A percentile compares a stretch with the other conserved stretches of the same genome.
phyloP scores from a whole-genome alignment of 2,888 invertebrate species.

The Cheilosia scutellata region DNA sequence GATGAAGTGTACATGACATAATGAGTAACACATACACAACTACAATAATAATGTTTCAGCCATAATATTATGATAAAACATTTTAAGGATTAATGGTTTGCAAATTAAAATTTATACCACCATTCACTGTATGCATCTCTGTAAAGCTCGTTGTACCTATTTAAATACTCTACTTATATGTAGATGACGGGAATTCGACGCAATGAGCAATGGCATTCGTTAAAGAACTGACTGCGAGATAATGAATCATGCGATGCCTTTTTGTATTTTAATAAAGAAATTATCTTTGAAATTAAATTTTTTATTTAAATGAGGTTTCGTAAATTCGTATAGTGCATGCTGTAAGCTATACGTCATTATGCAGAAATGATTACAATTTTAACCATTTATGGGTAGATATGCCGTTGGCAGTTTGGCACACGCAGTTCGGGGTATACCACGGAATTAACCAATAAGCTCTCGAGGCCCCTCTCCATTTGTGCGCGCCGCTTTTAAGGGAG shows the following conservation, averaged over 20 bases:
- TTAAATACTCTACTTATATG: constrained; percentile 20
- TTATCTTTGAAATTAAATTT: constrained; percentile 69
- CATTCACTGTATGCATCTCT: neutral
- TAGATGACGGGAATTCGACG: constrained; percentile 2
- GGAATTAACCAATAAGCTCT: too few relatives aligned
- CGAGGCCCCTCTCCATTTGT: neutral
- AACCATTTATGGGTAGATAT: too few relatives aligned
- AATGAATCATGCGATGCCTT: constrained; percentile 50
- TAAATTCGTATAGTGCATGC: too few relatives aligned
- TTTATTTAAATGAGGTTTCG: neutral
- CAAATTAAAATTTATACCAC: constrained; percentile 43
- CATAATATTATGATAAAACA: constrained; percentile 56
- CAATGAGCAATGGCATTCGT: constrained; percentile 28
- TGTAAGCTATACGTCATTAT: too few relatives aligned
- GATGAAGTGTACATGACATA: constrained; percentile 10
- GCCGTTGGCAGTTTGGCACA: too few relatives aligned
- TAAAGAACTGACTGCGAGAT: constrained; percentile 55
- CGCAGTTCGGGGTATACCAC: too few relatives aligned
- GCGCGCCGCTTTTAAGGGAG: neutral
- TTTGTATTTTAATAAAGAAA: constrained; percentile 61
- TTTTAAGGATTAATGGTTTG: constrained; percentile 69
- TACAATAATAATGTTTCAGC: constrained; percentile 10
- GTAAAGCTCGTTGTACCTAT: neutral
- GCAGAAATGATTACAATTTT: too few relatives aligned
- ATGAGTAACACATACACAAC: neutral